A percentile compares a stretch with the other conserved stretches of the same genome.
Evolutionary conservation across 2,797 vertebrate species (phyloP).

Genomic region (Onychomys arenicola): DNA sequence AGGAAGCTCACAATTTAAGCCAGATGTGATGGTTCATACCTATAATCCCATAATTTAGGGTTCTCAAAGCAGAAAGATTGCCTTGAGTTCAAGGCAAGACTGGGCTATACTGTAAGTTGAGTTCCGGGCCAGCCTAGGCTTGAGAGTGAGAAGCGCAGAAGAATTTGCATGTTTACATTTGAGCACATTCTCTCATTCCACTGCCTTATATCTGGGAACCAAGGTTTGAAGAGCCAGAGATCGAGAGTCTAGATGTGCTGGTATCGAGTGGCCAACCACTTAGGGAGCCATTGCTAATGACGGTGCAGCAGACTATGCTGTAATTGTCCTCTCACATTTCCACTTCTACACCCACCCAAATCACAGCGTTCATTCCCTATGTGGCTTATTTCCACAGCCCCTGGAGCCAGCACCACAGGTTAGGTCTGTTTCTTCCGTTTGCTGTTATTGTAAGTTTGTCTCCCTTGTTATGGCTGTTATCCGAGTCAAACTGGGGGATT

Average conservation of each 20-base stretch:
- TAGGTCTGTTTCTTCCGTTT: neutral
- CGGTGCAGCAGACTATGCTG: neutral
- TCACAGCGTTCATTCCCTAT: neutral
- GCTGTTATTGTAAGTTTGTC: neutral
- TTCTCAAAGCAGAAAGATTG: neutral
- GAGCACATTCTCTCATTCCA: neutral
- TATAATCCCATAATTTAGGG: neutral
- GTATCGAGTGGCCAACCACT: neutral
- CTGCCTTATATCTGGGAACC: neutral
- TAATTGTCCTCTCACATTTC: neutral
- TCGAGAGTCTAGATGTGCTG: neutral
- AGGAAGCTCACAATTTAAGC: neutral
- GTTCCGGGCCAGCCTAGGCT: neutral
- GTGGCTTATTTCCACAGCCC: neutral
- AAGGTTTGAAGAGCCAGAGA: neutral
- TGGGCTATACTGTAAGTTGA: neutral
- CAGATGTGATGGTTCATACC: neutral
- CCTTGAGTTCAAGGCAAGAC: neutral
- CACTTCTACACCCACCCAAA: neutral
- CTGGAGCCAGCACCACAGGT: neutral
- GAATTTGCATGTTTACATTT: neutral
- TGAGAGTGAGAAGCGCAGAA: neutral
- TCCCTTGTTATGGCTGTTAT: neutral
- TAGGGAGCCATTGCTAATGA: neutral
- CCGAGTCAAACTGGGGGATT: conserved; percentile 37